Evolutionary conservation across 2,888 invertebrate species (phyloP).

Genomic region (Amphipoea lucens): DNA sequence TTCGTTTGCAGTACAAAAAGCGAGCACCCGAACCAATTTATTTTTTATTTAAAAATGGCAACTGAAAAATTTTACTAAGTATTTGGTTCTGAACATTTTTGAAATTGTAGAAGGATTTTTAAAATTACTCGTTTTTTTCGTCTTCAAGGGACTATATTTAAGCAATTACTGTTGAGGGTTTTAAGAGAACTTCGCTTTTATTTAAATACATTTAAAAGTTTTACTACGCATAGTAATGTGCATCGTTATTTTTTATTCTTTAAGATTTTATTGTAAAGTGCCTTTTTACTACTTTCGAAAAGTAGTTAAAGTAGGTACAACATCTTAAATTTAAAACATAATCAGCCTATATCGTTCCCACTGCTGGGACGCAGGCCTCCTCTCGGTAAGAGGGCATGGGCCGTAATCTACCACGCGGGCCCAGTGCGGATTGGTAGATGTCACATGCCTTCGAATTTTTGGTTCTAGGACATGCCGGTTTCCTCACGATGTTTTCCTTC

Average conservation of each 20-base stretch:
- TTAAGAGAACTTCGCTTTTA: background rate
- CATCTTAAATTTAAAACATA: background rate
- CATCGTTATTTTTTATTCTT: background rate
- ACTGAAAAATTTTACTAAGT: background rate
- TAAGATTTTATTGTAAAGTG: background rate
- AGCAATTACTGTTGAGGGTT: background rate
- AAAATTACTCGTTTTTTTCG: background rate
- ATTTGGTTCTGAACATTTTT: background rate
- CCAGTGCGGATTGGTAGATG: too few relatives aligned
- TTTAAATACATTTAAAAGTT: background rate
- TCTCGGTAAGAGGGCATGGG: too few relatives aligned
- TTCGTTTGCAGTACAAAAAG: conserved; percentile 12
- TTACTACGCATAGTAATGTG: background rate
- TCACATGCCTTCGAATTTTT: too few relatives aligned
- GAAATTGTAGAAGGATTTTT: background rate
- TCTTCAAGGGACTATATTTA: background rate
- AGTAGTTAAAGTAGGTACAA: background rate
- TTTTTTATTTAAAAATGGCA: conserved; percentile 12
- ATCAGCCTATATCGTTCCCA: too few relatives aligned
- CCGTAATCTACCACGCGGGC: too few relatives aligned
- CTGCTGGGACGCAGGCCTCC: too few relatives aligned
- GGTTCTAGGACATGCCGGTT: too few relatives aligned
- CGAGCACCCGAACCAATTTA: conserved; percentile 3
- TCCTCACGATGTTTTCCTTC: too few relatives aligned
- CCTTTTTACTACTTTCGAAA: background rate